Conservation (phyloP, 1,140 invertebrate genomes). For the Euwallacea similis region DNA sequence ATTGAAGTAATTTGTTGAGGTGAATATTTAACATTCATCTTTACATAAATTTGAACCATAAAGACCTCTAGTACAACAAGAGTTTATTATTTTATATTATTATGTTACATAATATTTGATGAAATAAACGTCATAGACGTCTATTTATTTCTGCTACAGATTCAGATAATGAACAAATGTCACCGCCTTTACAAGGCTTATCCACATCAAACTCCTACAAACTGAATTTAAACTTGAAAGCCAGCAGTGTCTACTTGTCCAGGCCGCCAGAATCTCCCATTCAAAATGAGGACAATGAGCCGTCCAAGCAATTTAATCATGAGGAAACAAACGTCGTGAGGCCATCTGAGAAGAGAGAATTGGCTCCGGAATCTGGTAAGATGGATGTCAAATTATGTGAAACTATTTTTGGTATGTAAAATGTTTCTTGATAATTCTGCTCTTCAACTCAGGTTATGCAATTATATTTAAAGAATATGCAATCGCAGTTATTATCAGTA, state of each 20-base stretch:
- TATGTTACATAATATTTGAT: too few relatives aligned
- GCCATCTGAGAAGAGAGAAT: conserved; percentile 49
- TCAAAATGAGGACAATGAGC: conserved; percentile 20
- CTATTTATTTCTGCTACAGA: conserved; percentile 50
- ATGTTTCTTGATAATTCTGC: too few relatives aligned
- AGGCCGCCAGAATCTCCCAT: conserved; percentile 53
- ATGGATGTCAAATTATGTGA: background rate
- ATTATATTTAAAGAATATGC: background rate
- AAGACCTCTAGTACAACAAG: too few relatives aligned
- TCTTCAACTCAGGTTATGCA: background rate
- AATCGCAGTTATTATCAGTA: too few relatives aligned
- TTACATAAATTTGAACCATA: too few relatives aligned
- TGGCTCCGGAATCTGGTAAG: conserved; percentile 51
- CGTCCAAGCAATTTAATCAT: conserved; percentile 14
- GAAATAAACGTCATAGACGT: background rate
- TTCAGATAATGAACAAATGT: conserved; percentile 60
- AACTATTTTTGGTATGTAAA: too few relatives aligned
- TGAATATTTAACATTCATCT: too few relatives aligned
- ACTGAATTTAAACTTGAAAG: conserved; percentile 67
- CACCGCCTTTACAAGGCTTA: conserved; percentile 51
- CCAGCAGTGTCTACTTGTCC: conserved; percentile 65
- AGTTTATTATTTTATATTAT: too few relatives aligned
- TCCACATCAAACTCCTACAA: conserved; percentile 67
- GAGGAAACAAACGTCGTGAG: conserved; percentile 45
- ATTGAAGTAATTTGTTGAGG: too few relatives aligned